phyloP scores from a whole-genome alignment of 1,140 invertebrate genomes.

The Drosophila guanche region DNA sequence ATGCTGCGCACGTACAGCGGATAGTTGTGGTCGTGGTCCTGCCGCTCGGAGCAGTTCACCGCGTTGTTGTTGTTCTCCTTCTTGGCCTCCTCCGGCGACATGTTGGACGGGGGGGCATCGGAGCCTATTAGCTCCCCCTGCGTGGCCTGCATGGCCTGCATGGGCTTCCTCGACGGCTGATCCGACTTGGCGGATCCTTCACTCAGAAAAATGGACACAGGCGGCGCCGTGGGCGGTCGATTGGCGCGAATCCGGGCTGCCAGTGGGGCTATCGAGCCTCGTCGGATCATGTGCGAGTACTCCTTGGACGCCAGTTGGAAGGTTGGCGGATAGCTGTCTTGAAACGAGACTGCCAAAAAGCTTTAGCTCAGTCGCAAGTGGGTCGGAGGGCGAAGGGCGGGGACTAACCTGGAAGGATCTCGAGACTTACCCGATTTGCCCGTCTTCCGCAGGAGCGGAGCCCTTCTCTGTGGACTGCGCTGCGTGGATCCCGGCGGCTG shows the following conservation, averaged over 20 bases:
- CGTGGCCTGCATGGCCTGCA: neutral
- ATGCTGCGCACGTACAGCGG: slow-evolving; percentile 82
- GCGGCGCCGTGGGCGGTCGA: slow-evolving; percentile 80
- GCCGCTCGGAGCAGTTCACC: slow-evolving; percentile 62
- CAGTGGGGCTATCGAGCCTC: slow-evolving; percentile 79
- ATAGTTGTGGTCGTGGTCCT: slow-evolving; percentile 70
- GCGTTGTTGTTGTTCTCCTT: slow-evolving; percentile 73
- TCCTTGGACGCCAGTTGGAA: slow-evolving; percentile 79
- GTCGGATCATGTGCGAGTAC: slow-evolving; percentile 78
- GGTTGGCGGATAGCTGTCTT: slow-evolving; percentile 80
- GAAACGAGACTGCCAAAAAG: slow-evolving; percentile 81
- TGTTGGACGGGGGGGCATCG: neutral
- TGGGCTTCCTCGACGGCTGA: slow-evolving; percentile 20
- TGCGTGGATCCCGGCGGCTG: slow-evolving; percentile 22
- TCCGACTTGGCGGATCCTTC: slow-evolving; percentile 46
- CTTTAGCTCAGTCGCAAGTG: slow-evolving; percentile 51
- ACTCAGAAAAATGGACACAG: slow-evolving; percentile 77
- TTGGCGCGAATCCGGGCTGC: slow-evolving; percentile 78
- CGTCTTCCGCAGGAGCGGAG: slow-evolving; percentile 75
- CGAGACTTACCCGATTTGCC: slow-evolving; percentile 80
- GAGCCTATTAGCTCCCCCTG: neutral
- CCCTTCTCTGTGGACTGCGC: slow-evolving; percentile 56
- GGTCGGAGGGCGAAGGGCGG: no score
- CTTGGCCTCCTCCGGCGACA: slow-evolving; percentile 59
- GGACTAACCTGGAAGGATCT: neutral